These are phyloP conservation scores for Hoplodrina ambigua DNA, from an alignment of 2,888 invertebrate genomes.

Conservation along the genomic window DNA sequence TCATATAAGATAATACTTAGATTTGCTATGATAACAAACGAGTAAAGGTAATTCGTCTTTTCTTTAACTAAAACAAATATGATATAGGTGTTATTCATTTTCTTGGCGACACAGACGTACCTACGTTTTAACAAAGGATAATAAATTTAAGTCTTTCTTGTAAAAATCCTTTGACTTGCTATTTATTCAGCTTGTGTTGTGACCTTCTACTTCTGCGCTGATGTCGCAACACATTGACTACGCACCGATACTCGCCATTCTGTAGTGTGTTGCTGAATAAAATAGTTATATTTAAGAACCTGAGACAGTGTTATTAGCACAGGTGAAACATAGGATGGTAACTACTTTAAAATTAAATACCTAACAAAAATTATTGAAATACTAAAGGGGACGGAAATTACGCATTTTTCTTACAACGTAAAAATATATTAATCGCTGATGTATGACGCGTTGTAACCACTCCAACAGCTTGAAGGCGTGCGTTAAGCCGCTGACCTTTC, in stretches of 20 bases:
- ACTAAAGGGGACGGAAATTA: conserved; percentile 8
- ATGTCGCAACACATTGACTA: conserved; percentile 35
- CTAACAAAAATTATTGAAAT: conserved; percentile 7
- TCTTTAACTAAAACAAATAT: conserved; percentile 15
- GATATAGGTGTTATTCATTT: conserved; percentile 15
- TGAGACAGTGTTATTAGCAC: conserved; percentile 14
- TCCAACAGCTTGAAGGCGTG: conserved; percentile 51
- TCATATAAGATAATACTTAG: conserved; percentile 11
- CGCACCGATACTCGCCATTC: conserved; percentile 8
- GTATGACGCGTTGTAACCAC: conserved; percentile 31
- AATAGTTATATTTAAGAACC: conserved; percentile 31
- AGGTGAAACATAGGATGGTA: conserved; percentile 8
- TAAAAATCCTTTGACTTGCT: conserved; percentile 24
- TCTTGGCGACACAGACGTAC: conserved; percentile 14
- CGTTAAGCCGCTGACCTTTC: conserved; percentile 74
- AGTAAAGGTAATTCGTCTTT: conserved; percentile 31
- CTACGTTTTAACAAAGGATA: conserved; percentile 36
- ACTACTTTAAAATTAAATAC: conserved; percentile 6
- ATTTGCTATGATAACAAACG: conserved; percentile 27
- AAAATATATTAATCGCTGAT: conserved; percentile 31
- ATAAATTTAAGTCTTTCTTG: conserved; percentile 49
- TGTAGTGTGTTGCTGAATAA: conserved; percentile 1
- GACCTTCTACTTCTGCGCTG: conserved; percentile 48
- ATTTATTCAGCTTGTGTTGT: conserved; percentile 54
- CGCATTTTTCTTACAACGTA: background rate